Conservation (phyloP, 2,797 vertebrate genomes). For the Bradypodion pumilum region DNA sequence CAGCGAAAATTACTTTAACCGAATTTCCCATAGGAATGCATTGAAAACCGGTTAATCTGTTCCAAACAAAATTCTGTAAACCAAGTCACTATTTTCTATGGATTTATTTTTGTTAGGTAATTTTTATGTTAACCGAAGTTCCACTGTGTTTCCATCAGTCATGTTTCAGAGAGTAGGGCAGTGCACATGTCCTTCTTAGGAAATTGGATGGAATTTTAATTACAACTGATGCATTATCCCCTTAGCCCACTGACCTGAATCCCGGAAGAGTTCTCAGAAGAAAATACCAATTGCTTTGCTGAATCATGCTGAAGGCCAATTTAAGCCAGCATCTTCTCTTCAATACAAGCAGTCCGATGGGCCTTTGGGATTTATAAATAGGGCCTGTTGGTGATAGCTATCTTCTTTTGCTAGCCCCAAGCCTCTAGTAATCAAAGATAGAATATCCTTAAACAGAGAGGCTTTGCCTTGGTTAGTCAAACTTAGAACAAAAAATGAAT, state of each 20-base stretch:
- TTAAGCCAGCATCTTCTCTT: not conserved
- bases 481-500: too few species aligned
- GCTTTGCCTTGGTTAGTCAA: too few species aligned
- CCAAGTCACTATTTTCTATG: too few species aligned
- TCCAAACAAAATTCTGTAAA: too few species aligned
- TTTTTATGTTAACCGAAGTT: too few species aligned
- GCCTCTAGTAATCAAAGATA: not conserved
- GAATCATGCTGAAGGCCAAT: not conserved
- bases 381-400: not conserved
- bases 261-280: conserved; percentile 1
- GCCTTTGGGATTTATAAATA: not conserved
- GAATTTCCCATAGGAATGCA: too few species aligned
- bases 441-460: not conserved
- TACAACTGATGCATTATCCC: conserved; percentile 33
- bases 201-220: conserved; percentile 27
- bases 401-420: not conserved
- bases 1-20: too few species aligned
- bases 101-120: too few species aligned
- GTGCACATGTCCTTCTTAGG: not conserved
- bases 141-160: too few species aligned
- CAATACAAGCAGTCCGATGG: not conserved
- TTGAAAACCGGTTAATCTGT: too few species aligned
- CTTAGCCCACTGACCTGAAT: conserved; percentile 41
- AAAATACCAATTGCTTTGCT: conserved; percentile 1
- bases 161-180: too few species aligned